Conservation (phyloP, 1,140 invertebrate genomes). For the Drosophila ironensis region DNA sequence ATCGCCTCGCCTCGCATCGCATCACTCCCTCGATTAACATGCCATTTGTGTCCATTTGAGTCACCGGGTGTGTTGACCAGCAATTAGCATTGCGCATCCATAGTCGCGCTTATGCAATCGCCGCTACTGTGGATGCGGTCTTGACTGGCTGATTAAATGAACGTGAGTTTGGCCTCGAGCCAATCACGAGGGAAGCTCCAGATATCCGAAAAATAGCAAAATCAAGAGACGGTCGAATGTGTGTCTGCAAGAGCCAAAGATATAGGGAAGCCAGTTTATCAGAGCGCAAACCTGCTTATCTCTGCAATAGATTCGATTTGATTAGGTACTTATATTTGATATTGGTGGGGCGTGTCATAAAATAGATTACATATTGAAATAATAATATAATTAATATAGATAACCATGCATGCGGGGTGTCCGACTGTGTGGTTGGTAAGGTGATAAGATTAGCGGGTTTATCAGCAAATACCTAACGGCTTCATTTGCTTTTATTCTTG, state of each 20-base stretch:
- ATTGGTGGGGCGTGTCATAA: neutral
- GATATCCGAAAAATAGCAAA: neutral
- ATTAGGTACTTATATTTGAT: no score
- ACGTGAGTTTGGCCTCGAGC: conserved; percentile 14
- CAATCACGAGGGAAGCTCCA: conserved; percentile 4
- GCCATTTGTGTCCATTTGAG: conserved; percentile 46
- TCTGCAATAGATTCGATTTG: no score
- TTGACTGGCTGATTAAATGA: conserved; percentile 36
- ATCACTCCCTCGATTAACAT: conserved; percentile 56
- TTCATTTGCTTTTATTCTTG: conserved; percentile 24
- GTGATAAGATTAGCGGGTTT: conserved; percentile 35
- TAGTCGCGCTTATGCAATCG: conserved; percentile 35
- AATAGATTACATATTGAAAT: conserved; percentile 24
- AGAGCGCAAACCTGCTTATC: no score
- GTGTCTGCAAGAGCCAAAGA: no score
- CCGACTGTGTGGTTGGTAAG: neutral
- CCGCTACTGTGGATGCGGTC: neutral
- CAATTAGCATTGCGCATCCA: conserved; percentile 47
- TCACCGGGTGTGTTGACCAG: conserved; percentile 44
- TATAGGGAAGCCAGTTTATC: neutral
- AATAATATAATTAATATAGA: conserved; percentile 33
- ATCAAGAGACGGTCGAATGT: no score
- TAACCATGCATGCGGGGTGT: neutral
- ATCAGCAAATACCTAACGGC: conserved; percentile 31
- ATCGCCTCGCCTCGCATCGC: no score